phyloP scores from a whole-genome alignment of 2,113 vertebrate genomes.

The Melanostigma gelatinosum region DNA sequence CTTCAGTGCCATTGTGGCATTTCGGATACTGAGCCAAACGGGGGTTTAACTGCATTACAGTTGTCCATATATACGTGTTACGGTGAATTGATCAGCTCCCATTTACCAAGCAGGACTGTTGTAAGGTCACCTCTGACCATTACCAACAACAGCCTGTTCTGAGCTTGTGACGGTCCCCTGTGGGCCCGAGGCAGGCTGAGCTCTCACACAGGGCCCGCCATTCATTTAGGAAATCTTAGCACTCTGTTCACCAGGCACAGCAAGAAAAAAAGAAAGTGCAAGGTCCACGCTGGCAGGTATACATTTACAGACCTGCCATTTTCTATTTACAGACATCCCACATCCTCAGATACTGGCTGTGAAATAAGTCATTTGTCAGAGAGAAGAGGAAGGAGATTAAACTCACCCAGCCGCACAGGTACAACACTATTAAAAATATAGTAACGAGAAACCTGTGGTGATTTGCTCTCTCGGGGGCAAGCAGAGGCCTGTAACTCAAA shows the following conservation, averaged over 20 bases:
- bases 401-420: conserved; percentile 7
- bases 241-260: conserved; percentile 49
- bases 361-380: conserved; percentile 35
- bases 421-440: conserved; percentile 30
- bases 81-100: conserved; percentile 34
- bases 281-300: conserved; percentile 46
- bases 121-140: conserved; percentile 58
- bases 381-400: conserved; percentile 6
- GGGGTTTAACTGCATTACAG: background rate
- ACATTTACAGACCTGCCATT: conserved; percentile 65
- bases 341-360: conserved; percentile 47
- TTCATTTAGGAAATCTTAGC: conserved; percentile 73
- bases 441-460: conserved; percentile 3
- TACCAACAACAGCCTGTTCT: conserved; percentile 67
- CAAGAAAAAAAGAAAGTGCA: conserved; percentile 51
- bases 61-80: conserved; percentile 22
- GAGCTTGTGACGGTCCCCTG: conserved; percentile 53
- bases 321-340: conserved; percentile 65
- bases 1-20: conserved; percentile 44
- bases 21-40: conserved; percentile 28
- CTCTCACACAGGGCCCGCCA: conserved; percentile 68
- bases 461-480: conserved; percentile 26
- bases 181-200: conserved; percentile 29
- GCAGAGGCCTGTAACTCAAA: conserved; percentile 45
- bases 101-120: conserved; percentile 30